These are phyloP conservation scores for Sinelater perroti DNA, from an alignment of 2,888 invertebrate species.

Conservation along the genomic window DNA sequence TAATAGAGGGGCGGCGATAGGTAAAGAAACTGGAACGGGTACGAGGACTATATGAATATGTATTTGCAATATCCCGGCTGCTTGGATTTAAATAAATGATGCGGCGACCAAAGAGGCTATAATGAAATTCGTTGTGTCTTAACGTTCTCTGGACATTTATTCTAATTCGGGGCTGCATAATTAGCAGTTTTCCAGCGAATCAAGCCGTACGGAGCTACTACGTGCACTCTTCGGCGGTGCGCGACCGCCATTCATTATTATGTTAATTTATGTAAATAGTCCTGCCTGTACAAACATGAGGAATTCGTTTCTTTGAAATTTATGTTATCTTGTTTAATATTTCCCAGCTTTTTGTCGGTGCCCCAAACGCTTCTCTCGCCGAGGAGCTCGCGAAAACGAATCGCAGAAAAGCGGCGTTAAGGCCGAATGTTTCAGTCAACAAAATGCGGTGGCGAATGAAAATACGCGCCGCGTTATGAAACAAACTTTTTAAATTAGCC, in stretches of 20 bases:
- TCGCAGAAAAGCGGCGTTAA: slow-evolving; percentile 12
- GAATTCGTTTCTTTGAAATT: slow-evolving; percentile 32
- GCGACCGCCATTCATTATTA: slow-evolving; percentile 30
- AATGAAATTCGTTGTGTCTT: slow-evolving; percentile 9
- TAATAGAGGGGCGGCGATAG: background rate
- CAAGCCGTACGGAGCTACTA: slow-evolving; percentile 29
- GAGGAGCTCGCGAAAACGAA: slow-evolving; percentile 14
- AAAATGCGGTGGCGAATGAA: slow-evolving; percentile 10
- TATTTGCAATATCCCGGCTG: background rate
- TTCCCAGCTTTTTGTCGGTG: slow-evolving; percentile 26
- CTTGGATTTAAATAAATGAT: background rate
- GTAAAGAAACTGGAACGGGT: background rate
- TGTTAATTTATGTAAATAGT: slow-evolving; percentile 37
- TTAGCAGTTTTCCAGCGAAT: slow-evolving; percentile 28
- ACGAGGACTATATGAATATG: slow-evolving; percentile 6
- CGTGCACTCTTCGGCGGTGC: slow-evolving; percentile 28
- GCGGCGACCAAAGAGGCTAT: slow-evolving; percentile 7
- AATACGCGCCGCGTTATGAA: background rate
- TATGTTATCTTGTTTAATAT: slow-evolving; percentile 31
- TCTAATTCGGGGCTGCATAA: slow-evolving; percentile 32
- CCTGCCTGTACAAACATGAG: slow-evolving; percentile 35
- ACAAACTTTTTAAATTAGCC: slow-evolving; percentile 8
- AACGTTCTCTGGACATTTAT: slow-evolving; percentile 27
- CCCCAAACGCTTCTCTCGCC: slow-evolving; percentile 19
- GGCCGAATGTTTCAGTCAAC: slow-evolving; percentile 17